phyloP scores from a whole-genome alignment of 2,797 vertebrate species.

The Carapus acus region DNA sequence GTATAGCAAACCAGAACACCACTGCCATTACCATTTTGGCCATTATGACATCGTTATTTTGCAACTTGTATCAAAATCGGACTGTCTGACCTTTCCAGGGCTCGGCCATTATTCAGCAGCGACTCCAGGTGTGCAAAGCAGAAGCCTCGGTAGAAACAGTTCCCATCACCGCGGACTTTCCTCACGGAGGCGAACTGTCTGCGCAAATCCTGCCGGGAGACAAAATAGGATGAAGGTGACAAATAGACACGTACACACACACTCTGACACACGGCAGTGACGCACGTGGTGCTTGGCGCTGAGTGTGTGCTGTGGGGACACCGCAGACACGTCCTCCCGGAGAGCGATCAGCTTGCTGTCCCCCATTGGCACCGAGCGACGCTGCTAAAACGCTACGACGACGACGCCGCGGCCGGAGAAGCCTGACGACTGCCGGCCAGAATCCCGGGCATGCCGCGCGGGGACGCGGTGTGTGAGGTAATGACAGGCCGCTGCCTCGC shows the following conservation, averaged over 20 bases:
- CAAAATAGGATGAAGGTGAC: too few relatives aligned
- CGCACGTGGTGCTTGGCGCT: slow-evolving; percentile 72
- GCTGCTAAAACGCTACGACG: slow-evolving; percentile 2
- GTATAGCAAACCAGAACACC: too few relatives aligned
- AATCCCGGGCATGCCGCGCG: too few relatives aligned
- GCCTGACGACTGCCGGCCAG: too few relatives aligned
- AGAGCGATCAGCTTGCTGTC: slow-evolving; percentile 63
- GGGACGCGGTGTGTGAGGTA: neutral
- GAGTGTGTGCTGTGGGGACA: slow-evolving; percentile 64
- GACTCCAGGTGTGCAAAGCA: slow-evolving; percentile 78
- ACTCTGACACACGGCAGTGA: neutral
- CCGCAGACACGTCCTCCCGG: slow-evolving; percentile 70
- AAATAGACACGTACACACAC: too few relatives aligned
- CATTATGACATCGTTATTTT: too few relatives aligned
- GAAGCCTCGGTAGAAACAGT: slow-evolving; percentile 84
- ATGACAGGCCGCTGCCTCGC: slow-evolving; percentile 1
- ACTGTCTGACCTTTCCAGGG: slow-evolving; percentile 70
- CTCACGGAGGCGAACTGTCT: slow-evolving; percentile 73
- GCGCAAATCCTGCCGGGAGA: slow-evolving; percentile 78
- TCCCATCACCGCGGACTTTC: slow-evolving; percentile 79
- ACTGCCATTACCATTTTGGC: too few relatives aligned
- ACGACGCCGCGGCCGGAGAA: too few relatives aligned
- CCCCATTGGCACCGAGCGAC: slow-evolving; percentile 57
- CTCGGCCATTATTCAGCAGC: slow-evolving; percentile 64
- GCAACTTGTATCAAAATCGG: too few relatives aligned